Percentiles rank a stretch among this genome's conserved stretches.
Conservation (phyloP, 2,888 invertebrate species). For the Euspilapteryx auroguttella region DNA sequence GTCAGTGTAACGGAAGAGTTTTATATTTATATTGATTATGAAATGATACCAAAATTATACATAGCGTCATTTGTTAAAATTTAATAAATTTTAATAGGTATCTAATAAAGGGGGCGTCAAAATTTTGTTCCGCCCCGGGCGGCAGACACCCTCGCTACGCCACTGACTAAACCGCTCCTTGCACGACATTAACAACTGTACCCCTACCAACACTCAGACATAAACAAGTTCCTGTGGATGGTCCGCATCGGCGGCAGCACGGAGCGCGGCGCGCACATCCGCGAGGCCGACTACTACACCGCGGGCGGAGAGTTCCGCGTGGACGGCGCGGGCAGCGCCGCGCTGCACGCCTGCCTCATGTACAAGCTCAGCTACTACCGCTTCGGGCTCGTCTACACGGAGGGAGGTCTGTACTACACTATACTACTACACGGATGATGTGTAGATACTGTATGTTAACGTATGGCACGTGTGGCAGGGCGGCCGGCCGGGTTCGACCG, state of each 20-base stretch:
- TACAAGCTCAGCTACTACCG: constrained; percentile 99
- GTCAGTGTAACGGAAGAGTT: no score
- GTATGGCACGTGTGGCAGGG: constrained; percentile 51
- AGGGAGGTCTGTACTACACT: constrained; percentile 68
- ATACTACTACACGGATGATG: neutral
- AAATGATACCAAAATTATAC: no score
- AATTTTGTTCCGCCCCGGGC: neutral
- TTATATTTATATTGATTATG: no score
- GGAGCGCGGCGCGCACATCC: constrained; percentile 91
- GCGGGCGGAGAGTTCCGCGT: constrained; percentile 94
- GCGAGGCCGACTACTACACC: constrained; percentile 96
- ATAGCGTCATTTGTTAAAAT: no score
- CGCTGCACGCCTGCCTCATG: constrained; percentile 95
- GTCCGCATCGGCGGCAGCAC: constrained; percentile 96
- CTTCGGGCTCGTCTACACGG: constrained; percentile 95
- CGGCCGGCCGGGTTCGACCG: constrained; percentile 96
- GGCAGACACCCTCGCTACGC: neutral
- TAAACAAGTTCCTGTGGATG: constrained; percentile 99
- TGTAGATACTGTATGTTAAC: constrained; percentile 1
- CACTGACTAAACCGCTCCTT: neutral
- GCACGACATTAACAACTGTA: neutral
- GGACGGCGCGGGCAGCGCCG: constrained; percentile 90
- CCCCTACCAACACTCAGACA: constrained; percentile 61
- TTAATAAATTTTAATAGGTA: no score
- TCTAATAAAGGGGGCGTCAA: no score